Percentiles rank a stretch among this genome's conserved stretches.
phyloP scores from a whole-genome alignment of 2,888 invertebrate species.

The Ditula angustiorana region DNA sequence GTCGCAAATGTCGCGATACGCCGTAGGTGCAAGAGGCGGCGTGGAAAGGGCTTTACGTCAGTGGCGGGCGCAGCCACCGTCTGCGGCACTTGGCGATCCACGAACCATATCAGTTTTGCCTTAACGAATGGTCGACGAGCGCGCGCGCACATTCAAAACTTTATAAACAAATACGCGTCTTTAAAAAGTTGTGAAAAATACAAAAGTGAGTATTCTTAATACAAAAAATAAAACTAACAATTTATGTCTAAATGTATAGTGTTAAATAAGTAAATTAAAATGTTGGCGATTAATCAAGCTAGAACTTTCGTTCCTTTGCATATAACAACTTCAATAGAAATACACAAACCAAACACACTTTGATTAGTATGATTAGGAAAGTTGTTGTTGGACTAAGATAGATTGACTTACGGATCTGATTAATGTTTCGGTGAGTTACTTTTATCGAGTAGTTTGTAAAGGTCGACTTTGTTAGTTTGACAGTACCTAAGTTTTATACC shows the following conservation, averaged over 20 bases:
- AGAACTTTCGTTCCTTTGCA: constrained; percentile 5
- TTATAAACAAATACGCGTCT: constrained; percentile 3
- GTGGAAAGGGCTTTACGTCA: neutral
- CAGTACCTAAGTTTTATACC: too few relatives aligned
- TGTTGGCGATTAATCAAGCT: neutral
- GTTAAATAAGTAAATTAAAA: neutral
- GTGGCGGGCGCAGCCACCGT: neutral
- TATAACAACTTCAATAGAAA: neutral
- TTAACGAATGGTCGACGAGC: neutral
- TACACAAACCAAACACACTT: neutral
- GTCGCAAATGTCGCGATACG: too few relatives aligned
- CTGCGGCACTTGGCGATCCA: neutral
- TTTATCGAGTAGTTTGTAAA: neutral
- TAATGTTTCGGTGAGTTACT: neutral
- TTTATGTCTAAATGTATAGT: neutral
- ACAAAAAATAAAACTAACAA: neutral
- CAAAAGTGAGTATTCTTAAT: neutral
- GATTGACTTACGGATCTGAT: too few relatives aligned
- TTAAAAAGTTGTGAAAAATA: neutral
- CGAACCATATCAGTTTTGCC: neutral
- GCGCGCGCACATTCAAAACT: constrained; percentile 30
- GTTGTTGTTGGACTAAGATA: neutral
- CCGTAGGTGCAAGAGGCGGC: neutral
- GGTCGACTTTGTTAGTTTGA: neutral
- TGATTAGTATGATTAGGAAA: neutral